A percentile compares a stretch with the other conserved stretches of the same genome.
Conservation (phyloP, 2,113 vertebrate species). For the Podarcis raffonei region DNA sequence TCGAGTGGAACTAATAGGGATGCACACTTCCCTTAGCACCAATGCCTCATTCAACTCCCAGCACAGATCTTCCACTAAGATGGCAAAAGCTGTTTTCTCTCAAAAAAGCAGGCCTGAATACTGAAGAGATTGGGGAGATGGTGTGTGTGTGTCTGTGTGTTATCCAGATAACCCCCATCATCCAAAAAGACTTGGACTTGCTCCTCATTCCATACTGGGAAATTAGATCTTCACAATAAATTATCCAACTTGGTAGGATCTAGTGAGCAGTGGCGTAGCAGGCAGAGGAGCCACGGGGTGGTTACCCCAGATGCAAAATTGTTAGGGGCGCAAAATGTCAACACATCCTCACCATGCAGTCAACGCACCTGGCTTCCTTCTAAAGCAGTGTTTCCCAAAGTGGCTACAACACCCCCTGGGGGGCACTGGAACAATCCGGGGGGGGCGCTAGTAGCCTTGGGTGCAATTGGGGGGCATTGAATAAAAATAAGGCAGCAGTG, state of each 20-base stretch:
- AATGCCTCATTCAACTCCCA: not conserved
- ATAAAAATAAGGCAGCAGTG: no score
- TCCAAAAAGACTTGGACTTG: not conserved
- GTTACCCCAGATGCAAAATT: not conserved
- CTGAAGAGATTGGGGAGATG: not conserved
- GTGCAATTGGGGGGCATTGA: no score
- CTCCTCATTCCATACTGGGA: not conserved
- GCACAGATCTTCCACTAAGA: not conserved
- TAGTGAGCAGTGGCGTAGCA: not conserved
- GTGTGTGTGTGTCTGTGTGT: not conserved
- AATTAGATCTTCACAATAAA: not conserved
- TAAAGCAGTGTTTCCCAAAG: no score
- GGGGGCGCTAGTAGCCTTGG: no score
- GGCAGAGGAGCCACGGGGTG: not conserved
- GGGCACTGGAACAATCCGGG: no score
- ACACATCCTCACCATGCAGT: no score
- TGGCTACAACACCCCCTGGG: no score
- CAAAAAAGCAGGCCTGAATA: not conserved
- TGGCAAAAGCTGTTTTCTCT: not conserved
- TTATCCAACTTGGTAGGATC: not conserved
- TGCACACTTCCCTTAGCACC: not conserved
- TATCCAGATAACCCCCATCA: no score
- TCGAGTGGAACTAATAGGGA: not conserved
- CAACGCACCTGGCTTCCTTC: no score
- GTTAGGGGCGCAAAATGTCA: no score